Base-by-base conservation (phyloP, 2,888 invertebrate species). In the Strigamia maritima region DNA sequence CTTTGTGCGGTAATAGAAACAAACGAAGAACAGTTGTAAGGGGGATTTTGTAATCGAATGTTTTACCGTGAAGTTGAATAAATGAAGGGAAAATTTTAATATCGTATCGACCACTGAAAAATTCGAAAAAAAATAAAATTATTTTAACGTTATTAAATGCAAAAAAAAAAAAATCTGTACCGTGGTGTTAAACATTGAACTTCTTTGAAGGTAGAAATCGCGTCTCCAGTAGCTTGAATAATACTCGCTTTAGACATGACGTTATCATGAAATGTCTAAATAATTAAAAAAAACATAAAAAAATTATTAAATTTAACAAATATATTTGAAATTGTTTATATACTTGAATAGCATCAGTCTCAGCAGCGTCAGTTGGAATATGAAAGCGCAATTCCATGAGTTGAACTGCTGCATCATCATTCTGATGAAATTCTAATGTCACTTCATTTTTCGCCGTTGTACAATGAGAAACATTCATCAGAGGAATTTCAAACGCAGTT, bases 211-310 rank as follows among this genome's bases (percentile, higher is more conserved):
- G 95, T 96, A 80, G 96, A 97, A 85, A 99, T 94, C 16, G 98
- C 97, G 87, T 98, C 98, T 8, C 98, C 99, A 24, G 97, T 97
- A 0, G 97, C 96, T 80, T 95, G 97, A 82, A 98, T 97, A 83
- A 99, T 97, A 82, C 97, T 97, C 19, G 99, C 99, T 87, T 97
- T 98, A 83, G 92, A 92, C 92, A 98, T 93, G 38, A 99, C 97
- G 81, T 95, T 95, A 83, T 95, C 92, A 85, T 97, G 94, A 90
- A 99, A 98, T n/a, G 94, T 93, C 84, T 98, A 82, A 16, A 75
- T 7, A 38, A 26, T 12, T 28, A 19, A 76, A 44, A 0, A 10
- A 14, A 4, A 44, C 19, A 6, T 76, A n/a, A 26, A 10, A 40
- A 19, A 19, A 76, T n/a, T 2, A 76, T 7, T 76, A 35, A 1